A percentile compares a stretch with the other conserved stretches of the same genome.
These are phyloP conservation scores for Apteryx owenii DNA, from an alignment of 2,113 vertebrate genomes.

Conservation along the genomic window DNA sequence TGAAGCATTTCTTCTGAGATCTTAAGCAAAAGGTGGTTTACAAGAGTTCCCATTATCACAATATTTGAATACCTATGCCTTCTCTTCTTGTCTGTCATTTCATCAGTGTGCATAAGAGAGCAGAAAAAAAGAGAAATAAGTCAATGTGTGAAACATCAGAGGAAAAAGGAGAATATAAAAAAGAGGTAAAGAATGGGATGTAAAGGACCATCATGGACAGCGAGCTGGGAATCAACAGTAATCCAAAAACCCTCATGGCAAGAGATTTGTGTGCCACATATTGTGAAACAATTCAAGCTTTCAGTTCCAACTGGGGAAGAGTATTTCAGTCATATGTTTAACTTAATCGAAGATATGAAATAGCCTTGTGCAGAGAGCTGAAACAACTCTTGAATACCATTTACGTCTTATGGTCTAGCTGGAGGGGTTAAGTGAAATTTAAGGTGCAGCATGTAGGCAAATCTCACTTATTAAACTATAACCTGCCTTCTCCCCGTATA, in stretches of 20 bases:
- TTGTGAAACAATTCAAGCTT: not conserved
- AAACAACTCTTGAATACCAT: not conserved
- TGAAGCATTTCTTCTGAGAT: slow-evolving; percentile 23
- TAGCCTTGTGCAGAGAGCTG: not conserved
- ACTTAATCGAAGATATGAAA: not conserved
- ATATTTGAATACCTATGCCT: not conserved
- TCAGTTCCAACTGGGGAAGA: not conserved
- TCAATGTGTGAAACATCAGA: not conserved
- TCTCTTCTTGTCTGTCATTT: not conserved
- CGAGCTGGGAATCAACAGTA: not conserved
- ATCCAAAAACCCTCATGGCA: not conserved
- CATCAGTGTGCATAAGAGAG: not conserved
- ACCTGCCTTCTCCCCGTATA: not conserved
- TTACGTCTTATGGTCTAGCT: not conserved
- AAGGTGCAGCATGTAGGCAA: not conserved
- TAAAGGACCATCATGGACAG: not conserved
- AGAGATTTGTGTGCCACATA: not conserved
- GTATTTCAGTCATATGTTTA: not conserved
- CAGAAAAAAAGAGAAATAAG: not conserved
- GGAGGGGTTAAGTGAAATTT: not conserved
- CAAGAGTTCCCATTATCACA: not conserved
- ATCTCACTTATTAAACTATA: not conserved
- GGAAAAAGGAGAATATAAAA: not conserved
- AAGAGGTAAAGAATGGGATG: not conserved
- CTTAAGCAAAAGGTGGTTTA: not conserved